Base-by-base conservation (phyloP, 2,888 invertebrate species). In the Lumbricus terrestris region DNA sequence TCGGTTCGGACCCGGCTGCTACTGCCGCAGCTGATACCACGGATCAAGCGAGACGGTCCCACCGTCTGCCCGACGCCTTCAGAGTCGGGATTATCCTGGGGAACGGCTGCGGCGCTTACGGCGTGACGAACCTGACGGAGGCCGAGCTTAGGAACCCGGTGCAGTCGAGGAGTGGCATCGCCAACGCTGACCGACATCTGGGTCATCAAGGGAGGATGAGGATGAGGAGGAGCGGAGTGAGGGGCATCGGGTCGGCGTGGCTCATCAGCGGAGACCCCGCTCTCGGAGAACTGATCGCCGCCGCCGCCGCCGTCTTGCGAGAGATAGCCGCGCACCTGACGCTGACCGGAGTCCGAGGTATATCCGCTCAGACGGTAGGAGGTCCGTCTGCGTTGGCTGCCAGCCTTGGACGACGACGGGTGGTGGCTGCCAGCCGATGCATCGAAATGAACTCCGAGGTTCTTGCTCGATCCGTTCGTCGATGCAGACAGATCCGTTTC, bases 141-240 rank as follows among this genome's bases (percentile, higher is more conserved):
- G 54, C 88, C 89, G 37, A 37, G 88, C 23, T 88, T 33, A 40
- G 90, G 83, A 88, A 90, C 33, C 90, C 92, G 82, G 89, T 95
- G 83, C 16, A 94, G 94, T n/a, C 94, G 93, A 88, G 94, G 92
- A 93, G 95, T 94, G 37, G 83, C 47, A 34, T 90, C 88, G 82
- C 37, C 37, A 82, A 82, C 90, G 11, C 90, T 83, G 42, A 35
- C 83, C 88, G 40, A 42, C 40, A 38, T 42, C 23, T 89, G 89
- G 18, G n/a, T 34, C 37, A 33, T n/a, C n/a, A n/a, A n/a, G n/a
- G n/a, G n/a, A n/a, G n/a, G n/a, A n/a, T n/a, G n/a, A 23, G n/a
- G n/a, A n/a, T n/a, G n/a, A n/a, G n/a, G n/a, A 23, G 37, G 54
- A 47, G 34, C 15, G 33, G 8, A 33, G 37, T 5, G 33, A 29